Evolutionary conservation across 2,113 vertebrate species (phyloP), one percentile per base, ranked within the genome.

Genomic region (Sinocyclocheilus grahami): DNA sequence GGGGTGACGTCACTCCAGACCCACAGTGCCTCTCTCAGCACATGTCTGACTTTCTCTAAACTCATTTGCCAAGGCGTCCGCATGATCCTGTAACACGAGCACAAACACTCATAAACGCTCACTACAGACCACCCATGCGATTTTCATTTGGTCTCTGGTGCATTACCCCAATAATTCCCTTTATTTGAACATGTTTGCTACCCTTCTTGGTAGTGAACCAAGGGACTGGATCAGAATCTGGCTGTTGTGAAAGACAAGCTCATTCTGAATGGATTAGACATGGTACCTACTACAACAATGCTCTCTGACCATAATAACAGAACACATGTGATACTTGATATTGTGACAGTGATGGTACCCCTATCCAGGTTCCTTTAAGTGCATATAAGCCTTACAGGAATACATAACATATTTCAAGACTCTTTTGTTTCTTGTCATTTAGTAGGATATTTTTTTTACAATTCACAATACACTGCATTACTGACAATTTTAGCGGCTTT

Each of bases 1-100:
- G 97, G 97, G 0, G 97, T 97, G 88, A 98, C 96, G 0, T 97
- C 94, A 0, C 97, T 99, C 97, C 98, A 99, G 55, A 98, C 96
- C 72, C 92, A 93, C 69, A 98, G 87, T 6, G 98, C 98, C 22
- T 98, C 96, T n/a, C 92, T 92, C 1, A 99, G 91, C 0, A 94
- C 94, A 42, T 89, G 90, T 72, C 90, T 93, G 84, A 97, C 96
- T 87, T 96, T 94, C 69, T 92, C 91, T 86, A 92, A 93, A 12
- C 92, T 93, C 77, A 96, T 93, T 88, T 97, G 96, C 95, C 95
- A 95, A 0, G 96, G 96, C 82, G 95, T 94, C 85, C 95, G 94
- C 81, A 96, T 92, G 76, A 96, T 95, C 92, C 96, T 96, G 92
- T 77, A 30, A 78, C 67, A 81, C 37, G 51, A 76, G 58, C 14